phyloP scores from a whole-genome alignment of 2,888 invertebrate species.

The Epsilonema sp. region DNA sequence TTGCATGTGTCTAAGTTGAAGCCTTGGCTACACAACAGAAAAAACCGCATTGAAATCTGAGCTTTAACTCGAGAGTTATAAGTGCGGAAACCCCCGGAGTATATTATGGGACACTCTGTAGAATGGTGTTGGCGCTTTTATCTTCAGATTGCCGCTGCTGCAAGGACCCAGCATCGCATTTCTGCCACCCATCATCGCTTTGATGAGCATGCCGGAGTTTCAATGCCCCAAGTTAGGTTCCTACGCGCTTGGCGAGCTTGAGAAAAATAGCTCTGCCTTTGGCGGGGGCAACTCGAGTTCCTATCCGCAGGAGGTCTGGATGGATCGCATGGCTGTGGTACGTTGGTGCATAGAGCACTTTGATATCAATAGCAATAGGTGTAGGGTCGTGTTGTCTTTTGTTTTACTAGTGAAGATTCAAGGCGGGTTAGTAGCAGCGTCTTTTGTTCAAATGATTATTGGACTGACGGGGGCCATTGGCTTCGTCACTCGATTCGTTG shows the following conservation, averaged over 20 bases:
- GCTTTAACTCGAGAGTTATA: too few species aligned
- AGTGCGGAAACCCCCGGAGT: too few species aligned
- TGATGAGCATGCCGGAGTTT: neutral
- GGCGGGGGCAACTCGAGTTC: neutral
- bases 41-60: too few species aligned
- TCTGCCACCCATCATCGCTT: constrained; percentile 6
- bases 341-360: too few species aligned
- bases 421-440: constrained; percentile 8
- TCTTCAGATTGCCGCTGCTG: constrained; percentile 7
- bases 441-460: constrained; percentile 7
- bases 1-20: too few species aligned
- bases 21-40: too few species aligned
- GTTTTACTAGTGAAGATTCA: constrained; percentile 8
- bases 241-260: too few species aligned
- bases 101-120: too few species aligned
- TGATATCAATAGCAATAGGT: too few species aligned
- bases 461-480: constrained; percentile 9
- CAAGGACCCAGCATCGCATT: constrained; percentile 9
- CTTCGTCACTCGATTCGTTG: constrained; percentile 8
- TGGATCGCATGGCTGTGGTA: neutral
- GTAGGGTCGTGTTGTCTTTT: too few species aligned
- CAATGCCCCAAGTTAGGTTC: neutral
- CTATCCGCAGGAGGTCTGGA: neutral
- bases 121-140: too few species aligned
- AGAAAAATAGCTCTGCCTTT: too few species aligned